phyloP scores from a whole-genome alignment of 2,113 vertebrate genomes.

The Corythornis cristatus region DNA sequence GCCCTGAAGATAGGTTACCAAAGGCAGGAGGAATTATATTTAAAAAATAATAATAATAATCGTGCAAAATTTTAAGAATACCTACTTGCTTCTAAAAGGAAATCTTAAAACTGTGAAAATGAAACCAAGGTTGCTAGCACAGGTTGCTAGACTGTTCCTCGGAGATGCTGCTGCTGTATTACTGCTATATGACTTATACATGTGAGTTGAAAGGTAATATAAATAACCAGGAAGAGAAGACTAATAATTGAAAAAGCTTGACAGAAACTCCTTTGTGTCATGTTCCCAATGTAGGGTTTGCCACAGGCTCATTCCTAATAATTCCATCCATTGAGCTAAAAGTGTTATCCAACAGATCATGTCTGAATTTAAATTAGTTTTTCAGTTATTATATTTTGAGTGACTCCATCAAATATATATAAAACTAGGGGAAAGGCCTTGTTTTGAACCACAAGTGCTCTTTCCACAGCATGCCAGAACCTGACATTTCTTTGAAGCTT shows the following conservation, averaged over 20 bases:
- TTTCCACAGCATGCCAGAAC: background rate
- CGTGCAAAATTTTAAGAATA: background rate
- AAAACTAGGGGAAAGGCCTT: background rate
- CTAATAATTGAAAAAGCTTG: slow-evolving; percentile 23
- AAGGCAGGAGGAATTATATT: background rate
- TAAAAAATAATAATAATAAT: background rate
- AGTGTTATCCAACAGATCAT: background rate
- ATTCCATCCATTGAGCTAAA: background rate
- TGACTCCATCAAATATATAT: slow-evolving; percentile 22
- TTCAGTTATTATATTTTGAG: slow-evolving; percentile 3
- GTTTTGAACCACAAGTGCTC: slow-evolving; percentile 14
- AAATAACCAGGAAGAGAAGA: slow-evolving; percentile 26
- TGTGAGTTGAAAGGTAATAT: slow-evolving; percentile 25
- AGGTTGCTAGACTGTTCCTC: background rate
- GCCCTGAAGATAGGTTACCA: background rate
- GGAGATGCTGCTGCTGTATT: background rate
- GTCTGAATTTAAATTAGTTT: slow-evolving; percentile 16
- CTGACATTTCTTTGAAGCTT: slow-evolving; percentile 57
- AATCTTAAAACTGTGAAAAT: background rate
- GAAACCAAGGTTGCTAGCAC: background rate
- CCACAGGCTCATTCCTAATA: slow-evolving; percentile 21
- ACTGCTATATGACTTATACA: background rate
- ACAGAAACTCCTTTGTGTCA: slow-evolving; percentile 6
- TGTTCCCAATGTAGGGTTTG: slow-evolving; percentile 2
- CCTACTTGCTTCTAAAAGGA: background rate